phyloP scores from a whole-genome alignment of 2,888 invertebrate genomes.

The Agriotes lineatus region DNA sequence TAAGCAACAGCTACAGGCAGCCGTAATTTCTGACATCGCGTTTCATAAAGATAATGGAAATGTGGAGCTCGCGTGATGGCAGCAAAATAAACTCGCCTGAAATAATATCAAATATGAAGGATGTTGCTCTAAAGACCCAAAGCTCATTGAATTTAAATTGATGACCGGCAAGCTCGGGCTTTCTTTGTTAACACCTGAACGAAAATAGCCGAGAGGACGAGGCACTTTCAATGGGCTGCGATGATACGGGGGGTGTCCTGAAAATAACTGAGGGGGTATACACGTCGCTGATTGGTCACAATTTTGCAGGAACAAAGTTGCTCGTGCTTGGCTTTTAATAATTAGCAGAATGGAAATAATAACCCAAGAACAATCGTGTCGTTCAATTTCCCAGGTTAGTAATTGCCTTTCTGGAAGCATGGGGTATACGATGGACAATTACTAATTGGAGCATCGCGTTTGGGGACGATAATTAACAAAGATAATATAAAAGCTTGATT shows the following conservation, averaged over 20 bases:
- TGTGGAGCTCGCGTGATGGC: conserved; percentile 33
- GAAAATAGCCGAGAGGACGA: conserved; percentile 1
- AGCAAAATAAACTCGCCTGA: conserved; percentile 24
- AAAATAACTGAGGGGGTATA: neutral
- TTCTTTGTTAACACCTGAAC: conserved; percentile 10
- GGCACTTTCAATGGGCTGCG: too few species aligned
- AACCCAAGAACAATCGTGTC: neutral
- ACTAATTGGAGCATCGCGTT: conserved; percentile 55
- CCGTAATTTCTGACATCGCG: conserved; percentile 30
- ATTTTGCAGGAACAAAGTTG: too few species aligned
- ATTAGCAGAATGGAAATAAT: too few species aligned
- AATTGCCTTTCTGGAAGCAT: neutral
- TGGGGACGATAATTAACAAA: conserved; percentile 53
- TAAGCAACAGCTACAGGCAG: conserved; percentile 20
- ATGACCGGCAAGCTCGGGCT: conserved; percentile 5
- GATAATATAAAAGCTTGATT: conserved; percentile 53
- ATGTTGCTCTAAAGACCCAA: neutral
- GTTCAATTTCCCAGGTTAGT: neutral
- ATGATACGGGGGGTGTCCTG: neutral
- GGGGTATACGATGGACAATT: conserved; percentile 16
- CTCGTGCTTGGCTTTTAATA: too few species aligned
- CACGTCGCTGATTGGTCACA: too few species aligned
- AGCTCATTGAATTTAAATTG: conserved; percentile 14
- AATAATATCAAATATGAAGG: conserved; percentile 23
- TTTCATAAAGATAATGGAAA: conserved; percentile 38